Evolutionary conservation across 1,140 invertebrate genomes (phyloP).

Genomic region (Psilanteris sp.): DNA sequence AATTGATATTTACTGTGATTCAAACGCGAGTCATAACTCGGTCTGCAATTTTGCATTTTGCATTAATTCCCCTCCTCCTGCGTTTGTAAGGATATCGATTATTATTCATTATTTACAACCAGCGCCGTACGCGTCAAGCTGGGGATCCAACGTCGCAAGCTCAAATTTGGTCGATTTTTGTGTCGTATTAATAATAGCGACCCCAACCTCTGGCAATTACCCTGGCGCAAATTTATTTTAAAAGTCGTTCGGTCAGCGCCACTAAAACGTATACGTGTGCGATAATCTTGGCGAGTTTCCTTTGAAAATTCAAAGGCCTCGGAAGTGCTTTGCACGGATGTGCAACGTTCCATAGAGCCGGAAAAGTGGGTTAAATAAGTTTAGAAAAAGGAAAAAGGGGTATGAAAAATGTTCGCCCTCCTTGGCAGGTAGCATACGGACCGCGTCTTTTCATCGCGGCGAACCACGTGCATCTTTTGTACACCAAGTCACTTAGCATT

Average conservation of each 20-base stretch:
- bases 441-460: constrained; percentile 30
- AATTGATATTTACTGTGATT: too few species aligned
- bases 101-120: too few species aligned
- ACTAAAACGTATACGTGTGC: background rate
- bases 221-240: constrained; percentile 34
- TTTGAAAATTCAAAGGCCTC: constrained; percentile 62
- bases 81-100: too few species aligned
- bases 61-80: too few species aligned
- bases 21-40: too few species aligned
- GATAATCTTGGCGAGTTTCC: constrained; percentile 50
- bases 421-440: background rate
- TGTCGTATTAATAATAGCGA: background rate
- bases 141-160: too few species aligned
- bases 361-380: constrained; percentile 65
- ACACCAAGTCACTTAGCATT: constrained; percentile 59
- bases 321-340: constrained; percentile 62
- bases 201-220: background rate
- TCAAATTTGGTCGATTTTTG: background rate
- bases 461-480: constrained; percentile 59
- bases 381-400: constrained; percentile 32
- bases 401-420: constrained; percentile 8
- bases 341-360: constrained; percentile 60
- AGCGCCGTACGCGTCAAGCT: too few species aligned
- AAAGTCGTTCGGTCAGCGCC: constrained; percentile 27
- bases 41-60: too few species aligned